Conservation (phyloP, 2,797 vertebrate genomes). For the Carcharodon carcharias region DNA sequence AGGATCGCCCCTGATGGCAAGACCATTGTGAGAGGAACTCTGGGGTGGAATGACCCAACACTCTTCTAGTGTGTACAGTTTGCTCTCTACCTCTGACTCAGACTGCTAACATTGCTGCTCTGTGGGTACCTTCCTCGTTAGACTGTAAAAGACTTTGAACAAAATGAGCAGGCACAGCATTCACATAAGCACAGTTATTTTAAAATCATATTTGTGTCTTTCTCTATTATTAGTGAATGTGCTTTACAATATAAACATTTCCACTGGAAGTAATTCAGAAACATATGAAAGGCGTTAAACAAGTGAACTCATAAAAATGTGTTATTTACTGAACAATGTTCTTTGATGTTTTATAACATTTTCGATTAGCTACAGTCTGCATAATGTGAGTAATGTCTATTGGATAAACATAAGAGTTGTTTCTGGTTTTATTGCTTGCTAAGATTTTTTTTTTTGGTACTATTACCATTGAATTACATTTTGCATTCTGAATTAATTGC, state of each 20-base stretch:
- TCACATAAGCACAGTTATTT: not conserved
- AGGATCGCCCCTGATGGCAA: not conserved
- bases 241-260: not conserved
- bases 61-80: not conserved
- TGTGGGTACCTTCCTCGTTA: not conserved
- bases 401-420: not conserved
- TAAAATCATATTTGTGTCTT: not conserved
- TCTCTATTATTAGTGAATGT: not conserved
- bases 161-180: not conserved
- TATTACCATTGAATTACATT: conserved; percentile 13
- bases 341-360: not conserved
- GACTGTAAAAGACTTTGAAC: not conserved
- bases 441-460: not conserved
- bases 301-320: not conserved
- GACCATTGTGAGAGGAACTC: not conserved
- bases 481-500: conserved; percentile 27
- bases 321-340: not conserved
- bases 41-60: not conserved
- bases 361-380: not conserved
- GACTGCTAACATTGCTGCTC: not conserved
- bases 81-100: not conserved
- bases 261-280: not conserved
- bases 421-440: not conserved
- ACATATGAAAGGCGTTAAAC: not conserved
- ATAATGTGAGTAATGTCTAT: not conserved